Evolutionary conservation across 1,140 invertebrate genomes (phyloP), one percentile per base, ranked within the genome.

Genomic region (Lordiphosa collinella): DNA sequence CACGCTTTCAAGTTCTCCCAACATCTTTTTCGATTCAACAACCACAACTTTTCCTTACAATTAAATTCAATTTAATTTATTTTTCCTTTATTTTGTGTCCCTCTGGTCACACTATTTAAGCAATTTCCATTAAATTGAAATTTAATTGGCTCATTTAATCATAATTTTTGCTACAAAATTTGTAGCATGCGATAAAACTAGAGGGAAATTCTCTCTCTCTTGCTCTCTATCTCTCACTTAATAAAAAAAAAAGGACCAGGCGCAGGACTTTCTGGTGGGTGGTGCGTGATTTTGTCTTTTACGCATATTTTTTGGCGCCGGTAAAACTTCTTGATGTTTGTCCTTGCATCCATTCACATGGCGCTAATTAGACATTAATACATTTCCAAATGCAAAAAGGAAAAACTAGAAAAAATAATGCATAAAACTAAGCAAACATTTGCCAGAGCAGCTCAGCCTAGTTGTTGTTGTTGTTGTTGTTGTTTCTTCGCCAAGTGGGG

Each of bases 301-400:
- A 69, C 65, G 75, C 65, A 74, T 53, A 50, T 71, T 66, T 64
- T 74, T 70, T 55, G 72, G 66, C 66, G 66, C 72, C 61, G 61
- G 61, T 56, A 55, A 71, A 59, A 56, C 53, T 35, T 52, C 53
- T 16, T 44, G n/a, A 18, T 43, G 18, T 9, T 37, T 29, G 13
- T 25, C 18, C 9, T 32, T 35, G 59, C 56, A 29, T 29, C 48
- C 14, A 53, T 65, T 38, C 55, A 66, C 52, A 37, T 37, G 57
- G 80, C 65, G 60, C 76, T 79, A 80, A 80, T 80, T 80, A 75
- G 73, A 80, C 75, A 80, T 78, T 78, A 78, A 80, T 82, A 71
- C 53, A 67, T 75, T 61, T 31, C 10, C 46, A 55, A 60, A 66
- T 11, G 48, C 44, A 41, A 52, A 47, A 22, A n/a, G n/a, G n/a